These are phyloP conservation scores for Phyllostomus hastatus DNA, from an alignment of 2,113 vertebrate species.

Conservation along the genomic window DNA sequence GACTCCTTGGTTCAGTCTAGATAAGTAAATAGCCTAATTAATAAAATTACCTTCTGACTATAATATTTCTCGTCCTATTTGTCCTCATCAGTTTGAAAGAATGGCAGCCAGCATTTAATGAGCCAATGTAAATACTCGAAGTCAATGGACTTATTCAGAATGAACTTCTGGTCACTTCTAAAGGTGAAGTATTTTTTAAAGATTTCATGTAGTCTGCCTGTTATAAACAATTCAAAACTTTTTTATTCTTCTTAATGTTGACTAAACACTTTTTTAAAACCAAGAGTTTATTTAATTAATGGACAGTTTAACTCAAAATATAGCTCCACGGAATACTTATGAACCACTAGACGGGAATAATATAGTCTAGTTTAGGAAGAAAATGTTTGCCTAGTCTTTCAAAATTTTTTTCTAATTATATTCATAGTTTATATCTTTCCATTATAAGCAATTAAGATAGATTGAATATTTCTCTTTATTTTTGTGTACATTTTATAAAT, in stretches of 20 bases:
- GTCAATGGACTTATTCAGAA: conserved; percentile 72
- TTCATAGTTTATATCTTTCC: background rate
- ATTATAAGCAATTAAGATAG: background rate
- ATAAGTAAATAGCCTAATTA: conserved; percentile 57
- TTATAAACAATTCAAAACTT: conserved; percentile 43
- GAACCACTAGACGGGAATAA: background rate
- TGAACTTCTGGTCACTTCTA: conserved; percentile 65
- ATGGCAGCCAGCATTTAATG: conserved; percentile 60
- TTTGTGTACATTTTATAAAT: background rate
- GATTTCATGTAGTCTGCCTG: conserved; percentile 45
- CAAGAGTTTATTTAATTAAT: conserved; percentile 9
- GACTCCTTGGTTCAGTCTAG: conserved; percentile 21
- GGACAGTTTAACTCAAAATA: conserved; percentile 14
- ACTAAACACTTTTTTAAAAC: background rate
- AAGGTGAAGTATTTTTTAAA: conserved; percentile 38
- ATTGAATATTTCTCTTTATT: background rate
- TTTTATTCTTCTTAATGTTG: conserved; percentile 46
- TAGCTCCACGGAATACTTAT: background rate
- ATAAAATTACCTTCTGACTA: conserved; percentile 55
- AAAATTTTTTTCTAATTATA: background rate
- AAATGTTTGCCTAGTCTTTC: background rate
- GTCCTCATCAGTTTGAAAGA: conserved; percentile 66
- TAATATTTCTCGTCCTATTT: conserved; percentile 58
- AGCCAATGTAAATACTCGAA: conserved; percentile 66
- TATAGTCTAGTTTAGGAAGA: background rate